These are phyloP conservation scores for Dinothrombium tinctorium DNA, from an alignment of 1,140 invertebrate genomes.

Conservation along the genomic window DNA sequence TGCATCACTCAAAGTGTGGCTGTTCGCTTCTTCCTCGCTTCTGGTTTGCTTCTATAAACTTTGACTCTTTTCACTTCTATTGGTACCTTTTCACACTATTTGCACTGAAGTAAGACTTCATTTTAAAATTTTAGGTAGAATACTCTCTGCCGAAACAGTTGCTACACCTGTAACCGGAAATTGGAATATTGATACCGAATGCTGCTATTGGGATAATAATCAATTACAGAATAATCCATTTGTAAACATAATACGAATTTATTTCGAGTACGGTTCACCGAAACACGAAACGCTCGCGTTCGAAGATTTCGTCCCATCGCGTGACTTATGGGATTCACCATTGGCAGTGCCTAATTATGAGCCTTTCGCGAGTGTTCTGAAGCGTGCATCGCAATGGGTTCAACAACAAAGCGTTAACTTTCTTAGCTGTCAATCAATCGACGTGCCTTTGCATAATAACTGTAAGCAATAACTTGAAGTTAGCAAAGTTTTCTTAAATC, in stretches of 20 bases:
- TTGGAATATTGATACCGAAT: conserved; percentile 5
- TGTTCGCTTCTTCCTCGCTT: background rate
- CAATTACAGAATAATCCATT: too few species aligned
- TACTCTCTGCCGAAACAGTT: conserved; percentile 6
- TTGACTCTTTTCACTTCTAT: too few species aligned
- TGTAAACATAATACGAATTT: conserved; percentile 1
- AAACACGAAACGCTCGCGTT: conserved; percentile 1
- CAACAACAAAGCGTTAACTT: background rate
- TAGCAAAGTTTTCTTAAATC: background rate
- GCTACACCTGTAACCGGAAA: conserved; percentile 2
- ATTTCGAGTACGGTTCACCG: conserved; percentile 4
- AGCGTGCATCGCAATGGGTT: conserved; percentile 1
- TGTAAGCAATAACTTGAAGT: background rate
- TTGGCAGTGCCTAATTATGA: conserved; percentile 5
- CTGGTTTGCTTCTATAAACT: too few species aligned
- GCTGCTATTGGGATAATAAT: background rate
- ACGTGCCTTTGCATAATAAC: background rate
- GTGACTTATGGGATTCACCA: conserved; percentile 6
- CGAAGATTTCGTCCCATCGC: conserved; percentile 6
- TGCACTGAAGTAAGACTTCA: too few species aligned
- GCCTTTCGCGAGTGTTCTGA: conserved; percentile 2
- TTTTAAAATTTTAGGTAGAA: conserved; percentile 6
- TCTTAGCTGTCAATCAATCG: background rate
- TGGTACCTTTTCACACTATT: too few species aligned
- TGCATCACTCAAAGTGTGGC: background rate